These are phyloP conservation scores for Gymnothorax javanicus DNA, from an alignment of 2,797 vertebrate species.

Conservation along the genomic window DNA sequence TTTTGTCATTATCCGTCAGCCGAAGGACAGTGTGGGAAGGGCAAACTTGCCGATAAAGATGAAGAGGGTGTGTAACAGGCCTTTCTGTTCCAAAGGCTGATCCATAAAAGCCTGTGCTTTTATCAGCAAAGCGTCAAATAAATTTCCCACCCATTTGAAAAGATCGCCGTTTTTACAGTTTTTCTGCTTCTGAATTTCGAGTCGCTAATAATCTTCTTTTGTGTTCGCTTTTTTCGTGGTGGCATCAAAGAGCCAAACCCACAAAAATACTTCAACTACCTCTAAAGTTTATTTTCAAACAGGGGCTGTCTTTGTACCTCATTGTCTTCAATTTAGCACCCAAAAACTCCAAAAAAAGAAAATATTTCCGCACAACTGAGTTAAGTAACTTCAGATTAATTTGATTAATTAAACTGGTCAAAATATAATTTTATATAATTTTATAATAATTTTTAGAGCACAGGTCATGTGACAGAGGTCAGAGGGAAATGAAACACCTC, in stretches of 20 bases:
- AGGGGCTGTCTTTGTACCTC: background rate
- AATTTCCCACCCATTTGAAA: conserved; percentile 21
- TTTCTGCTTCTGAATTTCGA: conserved; percentile 46
- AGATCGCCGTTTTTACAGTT: conserved; percentile 35
- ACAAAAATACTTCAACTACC: background rate
- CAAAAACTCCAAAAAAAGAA: too few relatives aligned
- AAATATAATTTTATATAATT: too few relatives aligned
- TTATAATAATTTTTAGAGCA: too few relatives aligned
- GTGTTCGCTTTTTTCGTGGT: conserved; percentile 52
- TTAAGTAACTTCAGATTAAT: too few relatives aligned
- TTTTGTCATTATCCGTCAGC: background rate
- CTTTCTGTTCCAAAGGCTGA: background rate
- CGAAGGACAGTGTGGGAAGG: background rate
- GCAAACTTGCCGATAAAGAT: too few relatives aligned
- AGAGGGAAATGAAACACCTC: background rate
- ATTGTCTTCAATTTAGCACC: too few relatives aligned
- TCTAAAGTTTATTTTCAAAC: background rate
- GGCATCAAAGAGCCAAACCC: conserved; percentile 31
- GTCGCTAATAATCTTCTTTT: conserved; percentile 51
- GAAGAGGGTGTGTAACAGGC: background rate
- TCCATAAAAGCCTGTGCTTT: background rate
- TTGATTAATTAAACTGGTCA: too few relatives aligned
- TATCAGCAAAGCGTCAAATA: background rate
- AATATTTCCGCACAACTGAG: too few relatives aligned
- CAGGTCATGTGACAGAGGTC: background rate